Evolutionary conservation across 1,140 invertebrate species (phyloP), one percentile per base, ranked within the genome.

Genomic region (Archegozetes longisetosus): DNA sequence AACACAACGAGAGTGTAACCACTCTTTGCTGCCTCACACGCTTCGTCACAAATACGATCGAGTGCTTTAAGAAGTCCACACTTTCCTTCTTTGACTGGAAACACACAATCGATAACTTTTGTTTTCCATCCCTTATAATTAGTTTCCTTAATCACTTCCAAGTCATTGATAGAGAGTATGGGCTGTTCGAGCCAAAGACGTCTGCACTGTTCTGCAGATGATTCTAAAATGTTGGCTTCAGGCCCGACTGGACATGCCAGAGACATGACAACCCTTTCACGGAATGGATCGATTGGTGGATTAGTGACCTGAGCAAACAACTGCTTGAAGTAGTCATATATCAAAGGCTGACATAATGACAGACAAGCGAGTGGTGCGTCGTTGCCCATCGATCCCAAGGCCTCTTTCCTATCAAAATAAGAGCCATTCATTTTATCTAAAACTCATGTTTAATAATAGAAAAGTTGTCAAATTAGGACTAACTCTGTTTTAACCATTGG

Each of bases 251-350:
- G 79, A 67, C 79, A 80, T 14, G 73, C 72, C 69, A 99, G 75
- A 0, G 93, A 96, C 93, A 99, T 99, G 53, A 98, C 93, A 63
- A 98, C 88, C 72, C 89, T 91, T 74, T 99, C 95, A 66, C 95
- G 83, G 78, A 99, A 97, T 46, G 95, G 95, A 80, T 99, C 95
- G 64, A 99, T 98, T 3, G 95, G 94, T n/a, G 95, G 95, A 77
- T 99, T 98, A 62, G 95, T 99, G 50, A 98, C 94, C 78, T 98
- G 95, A 25, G 95, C 95, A 75, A 98, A 98, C n/a, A 98, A 76
- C 72, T 99, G 95, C 71, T 98, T 97, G 75, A 99, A 98, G 71
- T 98, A 99, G 65, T 93, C 89, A 72, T 95, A 98, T 1, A 88
- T 78, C 51, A 96, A 74, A 1, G 95, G 95, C 69, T 93, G 88